These are phyloP conservation scores for Ethmia dodecea DNA, from an alignment of 2,888 invertebrate genomes.

Conservation along the genomic window DNA sequence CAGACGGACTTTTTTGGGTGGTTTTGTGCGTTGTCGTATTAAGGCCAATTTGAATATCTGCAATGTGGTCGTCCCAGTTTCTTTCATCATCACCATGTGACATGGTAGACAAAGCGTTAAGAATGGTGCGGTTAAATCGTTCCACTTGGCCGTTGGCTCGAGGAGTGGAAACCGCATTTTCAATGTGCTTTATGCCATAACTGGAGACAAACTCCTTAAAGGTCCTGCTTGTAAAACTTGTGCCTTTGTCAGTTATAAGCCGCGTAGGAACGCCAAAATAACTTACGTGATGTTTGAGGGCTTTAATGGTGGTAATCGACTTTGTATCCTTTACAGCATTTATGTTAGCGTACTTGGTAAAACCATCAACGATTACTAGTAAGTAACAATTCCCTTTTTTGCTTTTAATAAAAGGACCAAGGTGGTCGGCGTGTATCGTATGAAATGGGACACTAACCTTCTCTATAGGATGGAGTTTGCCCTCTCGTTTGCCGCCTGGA, in stretches of 20 bases:
- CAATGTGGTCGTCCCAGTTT: slow-evolving; percentile 7
- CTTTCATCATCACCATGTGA: slow-evolving; percentile 6
- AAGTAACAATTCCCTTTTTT: not conserved
- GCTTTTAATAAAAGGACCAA: not conserved
- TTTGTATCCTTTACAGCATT: not conserved
- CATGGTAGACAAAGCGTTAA: slow-evolving; percentile 1
- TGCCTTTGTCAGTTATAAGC: not conserved
- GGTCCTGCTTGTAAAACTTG: not conserved
- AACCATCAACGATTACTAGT: not conserved
- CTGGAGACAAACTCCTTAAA: slow-evolving; percentile 1
- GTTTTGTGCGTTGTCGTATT: no score
- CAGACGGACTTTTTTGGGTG: no score
- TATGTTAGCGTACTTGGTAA: not conserved
- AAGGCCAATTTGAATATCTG: slow-evolving; percentile 13
- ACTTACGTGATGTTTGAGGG: not conserved
- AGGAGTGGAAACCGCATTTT: slow-evolving; percentile 1
- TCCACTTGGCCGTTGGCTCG: slow-evolving; percentile 2
- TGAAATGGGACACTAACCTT: not conserved
- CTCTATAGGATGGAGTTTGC: not conserved
- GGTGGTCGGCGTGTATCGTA: not conserved
- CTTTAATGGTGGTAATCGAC: not conserved
- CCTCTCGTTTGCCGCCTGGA: not conserved
- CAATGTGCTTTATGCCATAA: slow-evolving; percentile 12
- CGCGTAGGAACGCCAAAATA: not conserved
- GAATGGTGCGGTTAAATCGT: slow-evolving; percentile 6